Evolutionary conservation across 2,888 invertebrate genomes (phyloP).

Genomic region (Phlogophora meticulosa): DNA sequence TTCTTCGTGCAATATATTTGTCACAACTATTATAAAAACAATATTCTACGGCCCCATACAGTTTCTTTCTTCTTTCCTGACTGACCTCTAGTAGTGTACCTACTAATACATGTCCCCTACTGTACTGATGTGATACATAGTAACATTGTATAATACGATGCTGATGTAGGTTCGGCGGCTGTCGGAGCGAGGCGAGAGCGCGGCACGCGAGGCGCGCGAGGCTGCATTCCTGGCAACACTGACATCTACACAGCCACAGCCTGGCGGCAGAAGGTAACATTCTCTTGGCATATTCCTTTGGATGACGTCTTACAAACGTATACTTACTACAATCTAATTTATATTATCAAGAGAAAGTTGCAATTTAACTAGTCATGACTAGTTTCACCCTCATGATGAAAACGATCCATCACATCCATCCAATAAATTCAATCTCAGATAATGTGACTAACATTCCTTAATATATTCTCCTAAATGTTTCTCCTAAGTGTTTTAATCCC

Average conservation of each 20-base stretch:
- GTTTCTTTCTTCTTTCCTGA: too few relatives aligned
- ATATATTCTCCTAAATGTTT: background rate
- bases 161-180: conserved; percentile 93
- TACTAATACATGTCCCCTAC: too few relatives aligned
- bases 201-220: conserved; percentile 94
- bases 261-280: conserved; percentile 92
- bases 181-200: conserved; percentile 95
- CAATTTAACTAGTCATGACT: too few relatives aligned
- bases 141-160: background rate
- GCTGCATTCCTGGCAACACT: conserved; percentile 96
- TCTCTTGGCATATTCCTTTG: background rate
- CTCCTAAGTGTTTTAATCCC: too few relatives aligned
- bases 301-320: background rate
- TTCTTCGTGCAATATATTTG: too few relatives aligned
- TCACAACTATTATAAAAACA: too few relatives aligned
- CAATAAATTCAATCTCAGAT: background rate
- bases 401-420: background rate
- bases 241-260: conserved; percentile 93
- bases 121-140: too few relatives aligned
- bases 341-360: too few relatives aligned
- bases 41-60: too few relatives aligned
- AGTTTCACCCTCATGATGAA: background rate
- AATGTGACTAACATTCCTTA: background rate
- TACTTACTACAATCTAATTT: too few relatives aligned
- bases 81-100: too few relatives aligned